Base-by-base conservation (phyloP, 2,113 vertebrate species). In the Nothobranchius furzeri region DNA sequence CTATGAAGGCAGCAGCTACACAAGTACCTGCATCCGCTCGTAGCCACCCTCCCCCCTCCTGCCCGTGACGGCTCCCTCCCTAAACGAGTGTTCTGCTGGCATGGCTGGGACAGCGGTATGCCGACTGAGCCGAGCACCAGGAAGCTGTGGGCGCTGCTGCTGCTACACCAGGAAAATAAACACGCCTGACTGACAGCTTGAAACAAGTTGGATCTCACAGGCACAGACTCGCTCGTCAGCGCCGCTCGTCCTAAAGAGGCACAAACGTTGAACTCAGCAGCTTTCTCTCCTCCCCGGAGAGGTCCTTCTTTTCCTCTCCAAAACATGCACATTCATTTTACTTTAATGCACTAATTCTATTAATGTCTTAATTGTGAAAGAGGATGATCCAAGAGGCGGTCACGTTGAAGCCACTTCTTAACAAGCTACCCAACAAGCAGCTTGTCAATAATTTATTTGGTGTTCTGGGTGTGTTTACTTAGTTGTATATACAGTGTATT, bases 171-270 rank as follows among this genome's bases (percentile, higher is more conserved):
- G 73, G 73, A 81, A 83, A 83, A 79, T 73, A 85, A 77, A 82
- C 76, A 78, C 5, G 52, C 12, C 74, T 76, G 78, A 85, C 57
- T 84, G 85, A 84, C 81, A 76, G 73, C 81, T 59, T 47, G 25
- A 84, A 82, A 78, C 66, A 47, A 75, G 48, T 47, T 40, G 15
- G 42, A 68, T 78, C 72, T 73, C 77, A 64, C 67, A 54, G 57
- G 65, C 24, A 24, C 51, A 52, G 69, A 75, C 51, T 63, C 59
- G 43, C 43, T 45, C 43, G 17, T 11, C 68, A 12, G 70, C 6
- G 24, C 68, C 10, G 56, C 10, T n/a, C 15, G 71, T 70, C 76
- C 24, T 60, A 37, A 43, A 54, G 47, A 50, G 57, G 30, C 59
- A 63, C 30, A 49, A 42, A 53, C 10, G 30, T 60, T 25, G 49